Base-by-base conservation (phyloP, 2,113 vertebrate species). In the Callipepla californica region DNA sequence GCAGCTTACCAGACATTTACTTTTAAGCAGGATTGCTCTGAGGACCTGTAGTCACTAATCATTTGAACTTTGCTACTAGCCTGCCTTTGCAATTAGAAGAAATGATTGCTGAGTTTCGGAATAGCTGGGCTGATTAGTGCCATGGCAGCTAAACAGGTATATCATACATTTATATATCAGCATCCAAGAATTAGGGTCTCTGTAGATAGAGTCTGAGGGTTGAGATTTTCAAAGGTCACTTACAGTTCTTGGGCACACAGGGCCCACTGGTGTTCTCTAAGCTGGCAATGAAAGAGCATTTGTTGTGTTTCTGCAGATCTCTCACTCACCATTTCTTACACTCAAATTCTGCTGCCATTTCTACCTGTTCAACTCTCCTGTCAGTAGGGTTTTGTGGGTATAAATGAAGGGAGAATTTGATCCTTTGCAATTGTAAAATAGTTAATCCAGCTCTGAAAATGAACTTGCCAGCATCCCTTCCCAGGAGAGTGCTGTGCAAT, bases 51-150 rank as follows among this genome's bases (percentile, higher is more conserved):
- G 48, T 92, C 78, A 68, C 69, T 92, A 81, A 82, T 94, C 76
- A 23, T 91, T 93, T 45, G 63, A 96, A 96, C 87, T 95, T 94
- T 96, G 83, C 89, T 95, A 89, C 90, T 95, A 92, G 93, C 87
- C 93, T 97, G 84, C 91, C 95, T 96, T 90, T 95, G 85, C 93
- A 91, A 89, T 92, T 84, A 97, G 93, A 88, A 95, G 80, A 94
- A 92, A 61, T 61, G 69, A 91, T 93, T 20, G 57, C 94, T 95
- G 80, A 93, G 74, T 91, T 96, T 89, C 93, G 90, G 72, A 65
- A 80, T 93, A 76, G 94, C 95, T 95, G 77, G 94, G 89, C 92
- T 94, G 91, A 91, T 82, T 95, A 97, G 87, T 93, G 78, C 85
- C 80, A 76, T 65, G 94, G 79, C 96, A 96, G 93, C 82, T 91